Evolutionary conservation across 2,113 vertebrate genomes (phyloP).

Genomic region (Xerus inauris): DNA sequence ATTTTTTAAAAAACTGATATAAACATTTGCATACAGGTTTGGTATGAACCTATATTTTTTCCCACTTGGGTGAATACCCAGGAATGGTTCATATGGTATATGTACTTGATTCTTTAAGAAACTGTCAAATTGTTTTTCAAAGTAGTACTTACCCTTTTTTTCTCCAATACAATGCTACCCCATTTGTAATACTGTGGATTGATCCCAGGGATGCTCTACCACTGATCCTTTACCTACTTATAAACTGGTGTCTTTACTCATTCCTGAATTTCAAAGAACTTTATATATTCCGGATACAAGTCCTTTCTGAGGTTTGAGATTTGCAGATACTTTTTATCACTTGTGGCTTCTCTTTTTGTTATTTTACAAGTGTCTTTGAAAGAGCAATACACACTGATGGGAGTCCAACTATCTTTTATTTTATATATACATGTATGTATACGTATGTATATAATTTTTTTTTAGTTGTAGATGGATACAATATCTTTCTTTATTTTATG

Average conservation of each 20-base stretch:
- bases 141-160: too few species aligned
- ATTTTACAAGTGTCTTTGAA: neutral
- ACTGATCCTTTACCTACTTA: neutral
- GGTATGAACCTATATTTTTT: neutral
- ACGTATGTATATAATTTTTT: too few species aligned
- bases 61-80: conserved; percentile 1
- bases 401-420: neutral
- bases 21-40: neutral
- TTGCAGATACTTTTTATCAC: neutral
- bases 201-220: neutral
- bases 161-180: too few species aligned
- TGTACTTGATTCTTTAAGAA: neutral
- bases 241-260: neutral
- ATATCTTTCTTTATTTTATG: neutral
- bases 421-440: too few species aligned
- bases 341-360: conserved; percentile 5
- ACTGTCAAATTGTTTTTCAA: neutral
- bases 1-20: neutral
- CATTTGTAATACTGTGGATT: neutral
- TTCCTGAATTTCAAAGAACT: neutral
- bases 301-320: too few species aligned
- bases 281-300: neutral
- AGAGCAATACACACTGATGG: neutral
- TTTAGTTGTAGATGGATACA: too few species aligned
- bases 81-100: neutral